Base-by-base conservation (phyloP, 2,888 invertebrate genomes). In the Sarcophaga subvicina region DNA sequence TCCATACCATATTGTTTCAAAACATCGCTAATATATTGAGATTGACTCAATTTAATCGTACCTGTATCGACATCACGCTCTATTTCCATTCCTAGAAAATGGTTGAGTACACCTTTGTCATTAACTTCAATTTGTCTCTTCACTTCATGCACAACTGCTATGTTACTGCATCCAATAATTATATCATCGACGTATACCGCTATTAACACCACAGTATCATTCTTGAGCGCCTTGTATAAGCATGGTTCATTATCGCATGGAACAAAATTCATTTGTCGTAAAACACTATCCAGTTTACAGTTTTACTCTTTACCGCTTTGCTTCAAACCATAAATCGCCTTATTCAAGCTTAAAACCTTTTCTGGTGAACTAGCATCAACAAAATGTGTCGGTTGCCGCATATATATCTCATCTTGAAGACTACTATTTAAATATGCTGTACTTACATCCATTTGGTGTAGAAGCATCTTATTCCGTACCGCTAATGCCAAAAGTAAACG, bases 401-500 rank as follows among this genome's bases (percentile, higher is more conserved):
- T 25, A 78, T 2, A 85, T 83, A 11, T 88, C 87, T 25, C 25
- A 25, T 25, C 25, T 47, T 80, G 22, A 17, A 88, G 54, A 3
- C 80, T 72, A 10, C 83, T 78, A 63, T 85, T 80, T 17, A 87
- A 59, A 71, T 87, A 88, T 14, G 88, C 88, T 11, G 83, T 81
- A n/a, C 73, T 71, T 8, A 87, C 87, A 66, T 88, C 87, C 45
- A 88, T 64, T 64, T 88, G 88, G 49, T 86, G 88, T 14, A 88
- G 22, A 20, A 81, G 67, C 76, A 88, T 71, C 17, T 82, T 82
- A n/a, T 82, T 37, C 66, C 72, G 69, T 4, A 75, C 85, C 17
- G 88, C 80, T 3, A 89, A 54, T n/a, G 88, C 87, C 59, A 86
- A 73, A 27, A 88, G 14, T 25, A 25, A 22, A 22, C 22, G 22